These are phyloP conservation scores for Philaenus spumarius DNA, from an alignment of 1,140 invertebrate species.

Conservation along the genomic window DNA sequence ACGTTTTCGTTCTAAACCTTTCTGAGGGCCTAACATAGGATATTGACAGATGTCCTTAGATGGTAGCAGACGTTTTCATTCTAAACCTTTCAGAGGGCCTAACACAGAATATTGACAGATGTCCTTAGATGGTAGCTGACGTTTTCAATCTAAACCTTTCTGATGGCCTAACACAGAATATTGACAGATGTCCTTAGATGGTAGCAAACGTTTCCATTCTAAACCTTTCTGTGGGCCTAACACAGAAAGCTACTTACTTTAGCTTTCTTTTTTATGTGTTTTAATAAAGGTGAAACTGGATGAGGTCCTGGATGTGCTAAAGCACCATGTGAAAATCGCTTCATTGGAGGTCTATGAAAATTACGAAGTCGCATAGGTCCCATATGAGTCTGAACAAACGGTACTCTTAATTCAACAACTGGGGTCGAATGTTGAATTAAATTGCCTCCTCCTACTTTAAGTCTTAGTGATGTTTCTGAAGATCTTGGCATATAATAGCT, in stretches of 20 bases:
- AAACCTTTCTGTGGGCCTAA: too few relatives aligned
- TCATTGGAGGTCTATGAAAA: slow-evolving; percentile 89
- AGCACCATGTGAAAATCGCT: slow-evolving; percentile 77
- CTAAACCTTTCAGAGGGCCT: too few relatives aligned
- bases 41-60: too few relatives aligned
- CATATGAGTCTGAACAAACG: slow-evolving; percentile 94
- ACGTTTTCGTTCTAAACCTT: too few relatives aligned
- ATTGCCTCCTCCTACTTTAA: slow-evolving; percentile 76
- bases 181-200: too few relatives aligned
- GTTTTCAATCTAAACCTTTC: too few relatives aligned
- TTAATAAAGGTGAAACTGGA: slow-evolving; percentile 70
- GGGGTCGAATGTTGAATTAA: slow-evolving; percentile 96
- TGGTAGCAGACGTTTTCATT: too few relatives aligned
- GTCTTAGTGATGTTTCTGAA: slow-evolving; percentile 63
- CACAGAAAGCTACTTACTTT: slow-evolving; percentile 47
- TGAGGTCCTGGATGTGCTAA: slow-evolving; percentile 65
- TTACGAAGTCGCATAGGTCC: slow-evolving; percentile 74
- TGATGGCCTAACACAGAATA: too few relatives aligned
- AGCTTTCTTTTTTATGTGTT: slow-evolving; percentile 88
- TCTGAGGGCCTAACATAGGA: too few relatives aligned
- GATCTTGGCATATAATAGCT: slow-evolving; percentile 90
- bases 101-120: too few relatives aligned
- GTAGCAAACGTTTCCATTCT: too few relatives aligned
- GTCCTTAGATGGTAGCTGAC: too few relatives aligned
- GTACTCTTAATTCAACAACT: slow-evolving; percentile 85